A percentile compares a stretch with the other conserved stretches of the same genome.
These are phyloP conservation scores for Thelaira solivaga DNA, from an alignment of 2,888 invertebrate genomes.

Conservation along the genomic window DNA sequence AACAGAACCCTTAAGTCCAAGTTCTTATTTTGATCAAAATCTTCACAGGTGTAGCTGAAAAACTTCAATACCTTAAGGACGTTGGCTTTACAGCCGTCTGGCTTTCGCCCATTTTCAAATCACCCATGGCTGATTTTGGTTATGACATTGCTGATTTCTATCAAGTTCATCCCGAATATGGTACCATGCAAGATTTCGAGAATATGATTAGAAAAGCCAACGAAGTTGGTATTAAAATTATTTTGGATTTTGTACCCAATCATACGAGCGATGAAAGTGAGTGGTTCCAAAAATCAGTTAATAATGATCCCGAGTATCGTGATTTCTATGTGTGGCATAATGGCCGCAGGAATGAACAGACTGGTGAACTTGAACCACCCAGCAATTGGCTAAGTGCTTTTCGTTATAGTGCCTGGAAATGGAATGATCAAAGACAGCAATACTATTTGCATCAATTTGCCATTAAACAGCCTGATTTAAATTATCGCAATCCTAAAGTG, in stretches of 20 bases:
- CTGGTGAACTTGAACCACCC: constrained; percentile 75
- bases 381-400: constrained; percentile 80
- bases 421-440: constrained; percentile 79
- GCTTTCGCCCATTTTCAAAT: constrained; percentile 86
- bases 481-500: constrained; percentile 79
- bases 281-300: constrained; percentile 88
- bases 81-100: constrained; percentile 83
- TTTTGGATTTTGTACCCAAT: constrained; percentile 79
- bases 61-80: constrained; percentile 82
- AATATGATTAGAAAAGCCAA: constrained; percentile 80
- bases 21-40: too few species aligned
- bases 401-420: constrained; percentile 82
- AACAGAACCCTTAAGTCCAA: too few species aligned
- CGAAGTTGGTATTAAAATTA: constrained; percentile 77
- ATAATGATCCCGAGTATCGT: constrained; percentile 80
- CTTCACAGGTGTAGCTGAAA: constrained; percentile 80
- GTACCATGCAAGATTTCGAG: constrained; percentile 85
- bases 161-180: constrained; percentile 83
- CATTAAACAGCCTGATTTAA: constrained; percentile 82
- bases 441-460: constrained; percentile 83
- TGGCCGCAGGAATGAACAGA: constrained; percentile 74
- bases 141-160: constrained; percentile 86
- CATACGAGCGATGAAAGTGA: constrained; percentile 85
- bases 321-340: constrained; percentile 87
- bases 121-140: constrained; percentile 88